phyloP scores from a whole-genome alignment of 2,797 vertebrate species.

The Protonibea diacanthus region DNA sequence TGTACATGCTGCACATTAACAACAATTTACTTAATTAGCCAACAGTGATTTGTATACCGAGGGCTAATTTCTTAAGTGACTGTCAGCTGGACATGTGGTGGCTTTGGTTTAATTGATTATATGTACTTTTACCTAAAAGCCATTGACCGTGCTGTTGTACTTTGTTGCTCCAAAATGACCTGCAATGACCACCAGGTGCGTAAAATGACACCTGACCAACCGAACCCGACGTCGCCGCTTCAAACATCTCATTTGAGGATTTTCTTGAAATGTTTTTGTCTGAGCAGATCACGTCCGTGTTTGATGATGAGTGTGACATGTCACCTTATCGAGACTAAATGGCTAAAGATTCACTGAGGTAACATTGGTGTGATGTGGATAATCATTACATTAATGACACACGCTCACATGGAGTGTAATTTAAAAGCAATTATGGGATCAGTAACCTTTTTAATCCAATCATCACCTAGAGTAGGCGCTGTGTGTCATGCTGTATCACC shows the following conservation, averaged over 20 bases:
- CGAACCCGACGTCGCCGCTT: neutral
- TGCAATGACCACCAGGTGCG: slow-evolving; percentile 22
- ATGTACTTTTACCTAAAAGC: slow-evolving; percentile 42
- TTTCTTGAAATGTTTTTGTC: slow-evolving; percentile 41
- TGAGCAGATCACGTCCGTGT: slow-evolving; percentile 41
- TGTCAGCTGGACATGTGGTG: slow-evolving; percentile 70
- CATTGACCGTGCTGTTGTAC: slow-evolving; percentile 7
- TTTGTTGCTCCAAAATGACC: slow-evolving; percentile 12
- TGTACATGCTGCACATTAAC: slow-evolving; percentile 70
- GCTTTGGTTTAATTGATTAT: slow-evolving; percentile 73
- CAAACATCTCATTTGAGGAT: slow-evolving; percentile 10
- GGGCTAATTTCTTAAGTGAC: slow-evolving; percentile 80
- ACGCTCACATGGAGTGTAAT: slow-evolving; percentile 74
- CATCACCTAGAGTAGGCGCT: slow-evolving; percentile 69
- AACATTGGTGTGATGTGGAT: slow-evolving; percentile 72
- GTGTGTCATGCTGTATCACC: slow-evolving; percentile 69
- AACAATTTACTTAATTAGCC: slow-evolving; percentile 82
- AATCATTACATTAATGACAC: slow-evolving; percentile 82
- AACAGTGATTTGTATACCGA: slow-evolving; percentile 76
- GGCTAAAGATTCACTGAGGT: slow-evolving; percentile 74
- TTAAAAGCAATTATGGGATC: slow-evolving; percentile 84
- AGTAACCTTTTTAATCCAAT: slow-evolving; percentile 83
- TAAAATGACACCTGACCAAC: slow-evolving; percentile 10
- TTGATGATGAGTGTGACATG: slow-evolving; percentile 71
- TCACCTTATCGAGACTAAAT: slow-evolving; percentile 72